Conservation (phyloP, 2,113 vertebrate genomes). For the Indicator indicator region DNA sequence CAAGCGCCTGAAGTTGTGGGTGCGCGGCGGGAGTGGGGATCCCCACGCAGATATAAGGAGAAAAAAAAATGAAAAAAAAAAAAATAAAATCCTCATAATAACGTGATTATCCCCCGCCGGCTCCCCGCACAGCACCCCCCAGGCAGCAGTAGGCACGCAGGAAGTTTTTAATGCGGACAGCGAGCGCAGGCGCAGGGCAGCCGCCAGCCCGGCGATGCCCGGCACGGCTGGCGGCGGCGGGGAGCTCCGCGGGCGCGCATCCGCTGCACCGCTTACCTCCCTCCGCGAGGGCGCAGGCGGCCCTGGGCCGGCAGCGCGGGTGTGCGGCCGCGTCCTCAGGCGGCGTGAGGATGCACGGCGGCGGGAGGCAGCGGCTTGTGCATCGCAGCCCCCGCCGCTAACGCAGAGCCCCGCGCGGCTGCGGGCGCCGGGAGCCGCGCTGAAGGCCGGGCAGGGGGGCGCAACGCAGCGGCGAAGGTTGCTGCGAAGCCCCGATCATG, state of each 20-base stretch:
- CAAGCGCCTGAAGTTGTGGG: background rate
- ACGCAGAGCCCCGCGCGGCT: constrained; percentile 8
- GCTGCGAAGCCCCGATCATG: constrained; percentile 72
- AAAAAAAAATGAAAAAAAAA: background rate
- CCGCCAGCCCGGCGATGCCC: constrained; percentile 3
- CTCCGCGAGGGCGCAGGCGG: background rate
- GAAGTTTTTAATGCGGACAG: constrained; percentile 65
- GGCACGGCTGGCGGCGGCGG: background rate
- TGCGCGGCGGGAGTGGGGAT: background rate
- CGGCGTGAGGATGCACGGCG: constrained; percentile 2
- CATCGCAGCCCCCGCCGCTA: constrained; percentile 37
- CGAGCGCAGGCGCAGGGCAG: constrained; percentile 69
- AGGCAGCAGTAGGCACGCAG: constrained; percentile 45
- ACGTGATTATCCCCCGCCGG: background rate
- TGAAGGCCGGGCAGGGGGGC: constrained; percentile 29
- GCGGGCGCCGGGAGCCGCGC: constrained; percentile 25
- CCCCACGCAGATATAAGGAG: background rate
- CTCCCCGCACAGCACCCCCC: constrained; percentile 9
- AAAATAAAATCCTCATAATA: background rate
- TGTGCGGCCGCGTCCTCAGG: background rate
- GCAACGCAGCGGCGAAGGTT: constrained; percentile 37
- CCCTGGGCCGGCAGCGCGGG: background rate
- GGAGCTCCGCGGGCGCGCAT: background rate
- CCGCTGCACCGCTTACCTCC: constrained; percentile 4
- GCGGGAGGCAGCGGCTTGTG: background rate